phyloP scores from a whole-genome alignment of 2,797 vertebrate genomes.

The Poeciliopsis gracilis region DNA sequence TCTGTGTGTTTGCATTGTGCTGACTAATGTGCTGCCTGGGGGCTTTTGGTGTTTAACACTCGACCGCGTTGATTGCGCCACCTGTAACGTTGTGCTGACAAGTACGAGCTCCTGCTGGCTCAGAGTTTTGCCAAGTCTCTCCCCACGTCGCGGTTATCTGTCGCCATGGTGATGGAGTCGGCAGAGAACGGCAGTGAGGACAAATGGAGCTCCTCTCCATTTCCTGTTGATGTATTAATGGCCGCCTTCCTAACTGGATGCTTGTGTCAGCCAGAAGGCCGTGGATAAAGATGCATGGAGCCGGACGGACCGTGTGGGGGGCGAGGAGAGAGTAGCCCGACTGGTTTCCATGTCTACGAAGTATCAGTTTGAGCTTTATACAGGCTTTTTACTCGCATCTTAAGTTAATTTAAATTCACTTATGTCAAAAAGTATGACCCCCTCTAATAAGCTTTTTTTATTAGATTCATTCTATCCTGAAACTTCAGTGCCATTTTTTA shows the following conservation, averaged over 20 bases:
- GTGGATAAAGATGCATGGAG: slow-evolving; percentile 16
- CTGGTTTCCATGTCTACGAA: neutral
- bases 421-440: neutral
- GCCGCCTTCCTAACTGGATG: slow-evolving; percentile 7
- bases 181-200: slow-evolving; percentile 46
- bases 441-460: neutral
- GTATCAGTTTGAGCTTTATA: neutral
- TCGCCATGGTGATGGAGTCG: slow-evolving; percentile 53
- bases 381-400: neutral
- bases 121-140: slow-evolving; percentile 1
- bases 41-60: slow-evolving; percentile 67
- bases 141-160: slow-evolving; percentile 25
- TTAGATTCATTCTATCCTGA: neutral
- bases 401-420: neutral
- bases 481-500: neutral
- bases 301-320: slow-evolving; percentile 2
- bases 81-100: slow-evolving; percentile 35
- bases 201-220: slow-evolving; percentile 42
- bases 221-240: slow-evolving; percentile 42
- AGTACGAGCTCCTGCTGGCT: slow-evolving; percentile 15
- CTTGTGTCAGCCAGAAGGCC: slow-evolving; percentile 2
- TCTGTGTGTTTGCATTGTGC: slow-evolving; percentile 53
- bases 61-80: slow-evolving; percentile 37
- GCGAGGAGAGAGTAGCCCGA: slow-evolving; percentile 11
- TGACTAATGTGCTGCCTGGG: slow-evolving; percentile 66